phyloP scores from a whole-genome alignment of 2,888 invertebrate species.

The Tipula helvola region DNA sequence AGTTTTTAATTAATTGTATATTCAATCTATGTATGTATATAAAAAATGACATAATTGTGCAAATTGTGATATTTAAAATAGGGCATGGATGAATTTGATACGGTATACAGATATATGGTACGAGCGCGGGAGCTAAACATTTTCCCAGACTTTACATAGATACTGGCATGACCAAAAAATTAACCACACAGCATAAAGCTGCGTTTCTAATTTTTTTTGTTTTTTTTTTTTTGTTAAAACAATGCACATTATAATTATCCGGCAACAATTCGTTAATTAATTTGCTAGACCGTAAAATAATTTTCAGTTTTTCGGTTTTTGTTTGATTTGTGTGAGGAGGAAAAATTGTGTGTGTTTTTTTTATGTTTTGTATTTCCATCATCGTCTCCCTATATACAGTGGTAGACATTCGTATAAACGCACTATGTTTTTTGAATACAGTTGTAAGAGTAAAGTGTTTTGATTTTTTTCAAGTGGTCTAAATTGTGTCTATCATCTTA shows the following conservation, averaged over 20 bases:
- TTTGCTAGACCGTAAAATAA: slow-evolving; percentile 9
- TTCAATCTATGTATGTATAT: background rate
- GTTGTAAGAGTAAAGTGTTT: too few species aligned
- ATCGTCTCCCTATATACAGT: background rate
- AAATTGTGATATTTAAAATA: background rate
- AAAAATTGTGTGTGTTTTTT: background rate
- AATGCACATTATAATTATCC: background rate
- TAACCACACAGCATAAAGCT: background rate
- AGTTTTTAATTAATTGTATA: background rate
- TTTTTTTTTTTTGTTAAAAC: background rate
- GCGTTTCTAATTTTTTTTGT: background rate
- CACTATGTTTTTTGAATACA: too few species aligned
- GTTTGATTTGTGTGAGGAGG: background rate
- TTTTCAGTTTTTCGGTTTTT: background rate
- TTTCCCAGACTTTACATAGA: background rate
- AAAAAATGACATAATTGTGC: background rate
- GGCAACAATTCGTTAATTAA: slow-evolving; percentile 1
- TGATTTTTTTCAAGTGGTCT: too few species aligned
- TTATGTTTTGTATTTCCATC: background rate
- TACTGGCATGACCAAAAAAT: background rate
- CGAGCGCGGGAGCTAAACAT: background rate
- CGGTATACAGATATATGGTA: background rate
- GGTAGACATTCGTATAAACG: too few species aligned
- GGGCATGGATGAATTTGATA: background rate
- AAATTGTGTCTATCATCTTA: too few species aligned